Conservation (phyloP, 2,113 vertebrate genomes). For the Tragelaphus scriptus region DNA sequence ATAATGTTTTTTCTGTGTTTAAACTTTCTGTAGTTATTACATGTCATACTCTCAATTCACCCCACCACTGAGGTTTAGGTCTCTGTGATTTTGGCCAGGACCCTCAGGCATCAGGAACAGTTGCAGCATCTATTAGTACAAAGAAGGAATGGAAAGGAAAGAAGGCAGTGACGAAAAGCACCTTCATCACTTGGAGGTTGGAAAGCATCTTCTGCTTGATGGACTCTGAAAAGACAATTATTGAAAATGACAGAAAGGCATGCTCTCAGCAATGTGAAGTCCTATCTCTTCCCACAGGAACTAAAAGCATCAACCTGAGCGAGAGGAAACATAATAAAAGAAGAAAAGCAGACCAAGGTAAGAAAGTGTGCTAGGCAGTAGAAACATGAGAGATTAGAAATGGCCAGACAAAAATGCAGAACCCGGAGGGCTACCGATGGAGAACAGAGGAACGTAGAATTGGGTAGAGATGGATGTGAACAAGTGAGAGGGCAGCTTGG, state of each 20-base stretch:
- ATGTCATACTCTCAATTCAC: not conserved
- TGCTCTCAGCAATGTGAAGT: not conserved
- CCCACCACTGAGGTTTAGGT: not conserved
- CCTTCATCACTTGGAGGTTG: not conserved
- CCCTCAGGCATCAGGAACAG: not conserved
- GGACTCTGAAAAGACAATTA: not conserved
- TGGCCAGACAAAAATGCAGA: not conserved
- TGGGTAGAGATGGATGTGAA: no score
- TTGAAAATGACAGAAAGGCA: not conserved
- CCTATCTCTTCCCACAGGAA: not conserved
- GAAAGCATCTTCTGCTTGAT: not conserved
- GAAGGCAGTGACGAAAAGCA: not conserved
- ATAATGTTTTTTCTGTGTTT: not conserved
- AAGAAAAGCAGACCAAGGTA: not conserved
- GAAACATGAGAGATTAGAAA: not conserved
- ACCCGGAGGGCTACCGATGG: not conserved
- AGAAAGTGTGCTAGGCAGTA: not conserved
- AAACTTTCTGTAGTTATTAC: not conserved
- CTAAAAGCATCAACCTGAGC: not conserved
- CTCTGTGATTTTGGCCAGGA: not conserved
- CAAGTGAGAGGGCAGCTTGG: not conserved
- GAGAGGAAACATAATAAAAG: not conserved
- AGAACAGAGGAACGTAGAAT: not conserved
- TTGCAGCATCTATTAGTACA: not conserved
- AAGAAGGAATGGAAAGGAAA: not conserved